These are phyloP conservation scores for Chymomyza procnemis DNA, from an alignment of 2,888 invertebrate species.

Conservation along the genomic window DNA sequence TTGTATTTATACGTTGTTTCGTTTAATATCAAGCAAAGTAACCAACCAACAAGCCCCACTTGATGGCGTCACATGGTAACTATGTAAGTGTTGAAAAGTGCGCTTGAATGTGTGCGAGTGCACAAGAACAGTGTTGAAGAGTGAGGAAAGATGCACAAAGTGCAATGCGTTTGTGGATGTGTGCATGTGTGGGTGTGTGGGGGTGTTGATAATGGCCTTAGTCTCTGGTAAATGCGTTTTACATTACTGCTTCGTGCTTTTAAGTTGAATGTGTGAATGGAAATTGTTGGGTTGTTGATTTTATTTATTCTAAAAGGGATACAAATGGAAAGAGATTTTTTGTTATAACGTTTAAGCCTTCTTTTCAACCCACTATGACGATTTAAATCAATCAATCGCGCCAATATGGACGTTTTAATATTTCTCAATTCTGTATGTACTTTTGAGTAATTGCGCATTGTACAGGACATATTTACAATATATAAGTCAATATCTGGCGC, in stretches of 20 bases:
- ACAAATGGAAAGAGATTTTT: too few species aligned
- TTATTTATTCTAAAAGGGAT: not conserved
- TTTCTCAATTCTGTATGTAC: too few species aligned
- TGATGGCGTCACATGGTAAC: not conserved
- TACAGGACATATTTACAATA: too few species aligned
- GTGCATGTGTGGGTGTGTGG: too few species aligned
- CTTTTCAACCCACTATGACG: too few species aligned
- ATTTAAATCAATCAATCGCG: too few species aligned
- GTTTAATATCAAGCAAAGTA: too few species aligned
- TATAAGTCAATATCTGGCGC: too few species aligned
- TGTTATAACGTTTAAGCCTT: too few species aligned
- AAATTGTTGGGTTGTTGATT: not conserved
- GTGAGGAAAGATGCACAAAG: slow-evolving; percentile 10
- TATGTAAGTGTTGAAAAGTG: slow-evolving; percentile 1
- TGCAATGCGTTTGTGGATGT: not conserved
- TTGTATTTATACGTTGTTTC: not conserved
- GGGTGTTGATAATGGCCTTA: not conserved
- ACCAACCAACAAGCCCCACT: not conserved
- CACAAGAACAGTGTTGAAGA: slow-evolving; percentile 19
- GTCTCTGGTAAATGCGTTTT: not conserved
- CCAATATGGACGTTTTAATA: too few species aligned
- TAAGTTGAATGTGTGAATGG: not conserved
- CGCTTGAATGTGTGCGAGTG: not conserved
- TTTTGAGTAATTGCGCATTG: too few species aligned
- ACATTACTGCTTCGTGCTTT: not conserved